A percentile compares a stretch with the other conserved stretches of the same genome.
Conservation (phyloP, 1,140 invertebrate species). For the Drosophila lacertosa region DNA sequence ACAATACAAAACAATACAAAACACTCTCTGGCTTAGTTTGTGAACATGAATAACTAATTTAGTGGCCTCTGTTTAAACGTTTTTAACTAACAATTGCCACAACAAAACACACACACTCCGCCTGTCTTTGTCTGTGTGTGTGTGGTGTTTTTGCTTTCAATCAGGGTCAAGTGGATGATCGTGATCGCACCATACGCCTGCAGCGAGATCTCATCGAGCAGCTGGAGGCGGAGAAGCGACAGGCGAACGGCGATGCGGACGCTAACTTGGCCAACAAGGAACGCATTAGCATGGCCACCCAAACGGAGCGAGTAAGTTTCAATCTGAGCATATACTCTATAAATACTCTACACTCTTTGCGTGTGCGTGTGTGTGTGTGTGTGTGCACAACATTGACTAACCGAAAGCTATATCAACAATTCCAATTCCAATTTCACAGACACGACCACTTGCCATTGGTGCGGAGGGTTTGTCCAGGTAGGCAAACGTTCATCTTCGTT, state of each 20-base stretch:
- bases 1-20: slow-evolving; percentile 10
- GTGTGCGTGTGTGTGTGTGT: slow-evolving; percentile 37
- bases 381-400: slow-evolving; percentile 73
- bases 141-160: slow-evolving; percentile 16
- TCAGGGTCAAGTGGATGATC: slow-evolving; percentile 88
- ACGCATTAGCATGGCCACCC: slow-evolving; percentile 88
- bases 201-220: slow-evolving; percentile 87
- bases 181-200: slow-evolving; percentile 88
- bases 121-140: slow-evolving; percentile 11
- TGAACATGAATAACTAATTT: slow-evolving; percentile 43
- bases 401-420: slow-evolving; percentile 85
- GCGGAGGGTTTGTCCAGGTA: slow-evolving; percentile 83
- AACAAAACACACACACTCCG: background rate
- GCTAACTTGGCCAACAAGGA: slow-evolving; percentile 61
- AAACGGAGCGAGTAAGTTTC: slow-evolving; percentile 88
- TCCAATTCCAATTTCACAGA: slow-evolving; percentile 84
- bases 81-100: slow-evolving; percentile 56
- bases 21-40: slow-evolving; percentile 73
- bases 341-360: slow-evolving; percentile 3
- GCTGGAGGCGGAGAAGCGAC: slow-evolving; percentile 83
- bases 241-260: slow-evolving; percentile 30
- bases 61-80: slow-evolving; percentile 55
- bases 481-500: slow-evolving; percentile 61
- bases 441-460: slow-evolving; percentile 87
- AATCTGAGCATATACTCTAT: background rate